Base-by-base conservation (phyloP, 1,140 invertebrate genomes). In the Ectropis grisescens region DNA sequence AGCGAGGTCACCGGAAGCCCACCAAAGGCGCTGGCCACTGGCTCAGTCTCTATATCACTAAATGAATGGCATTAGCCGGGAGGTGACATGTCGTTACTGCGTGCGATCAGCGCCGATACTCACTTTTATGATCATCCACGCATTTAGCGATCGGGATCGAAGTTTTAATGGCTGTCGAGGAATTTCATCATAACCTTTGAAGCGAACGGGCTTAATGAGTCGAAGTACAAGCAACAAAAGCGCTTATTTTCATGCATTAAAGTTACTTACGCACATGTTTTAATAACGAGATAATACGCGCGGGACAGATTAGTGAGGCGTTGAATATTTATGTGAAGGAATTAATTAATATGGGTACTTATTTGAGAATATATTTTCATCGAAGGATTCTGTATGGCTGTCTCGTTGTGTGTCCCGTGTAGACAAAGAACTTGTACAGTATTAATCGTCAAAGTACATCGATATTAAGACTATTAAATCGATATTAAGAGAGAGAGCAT, bases 401-500 rank as follows among this genome's bases (percentile, higher is more conserved):
- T n/a, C n/a, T n/a, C n/a, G n/a, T n/a, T n/a, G n/a, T n/a, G n/a
- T n/a, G n/a, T n/a, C n/a, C n/a, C n/a, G n/a, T n/a, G n/a, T n/a
- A n/a, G n/a, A n/a, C n/a, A 60, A 60, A 54, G 50, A 42, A 29
- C n/a, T 51, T 33, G 47, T 53, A 53, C 57, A 49, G 55, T 60
- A 62, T 66, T 70, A 66, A 70, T 72, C 58, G 58, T 59, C 56
- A 67, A 67, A 61, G 65, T 58, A 40, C 52, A 43, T 50, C n/a
- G n/a, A n/a, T n/a, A n/a, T n/a, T n/a, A n/a, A n/a, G n/a, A 55
- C 52, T 59, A 67, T 67, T 64, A 67, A 65, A 71, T 74, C 64
- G 72, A 80, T 75, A 71, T 76, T 74, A 69, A 69, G 47, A 57
- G 37, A 56, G 47, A 64, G 64, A 51, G n/a, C n/a, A 71, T 66